Evolutionary conservation across 2,113 vertebrate genomes (phyloP).

Genomic region (Notarius quadriscutis): DNA sequence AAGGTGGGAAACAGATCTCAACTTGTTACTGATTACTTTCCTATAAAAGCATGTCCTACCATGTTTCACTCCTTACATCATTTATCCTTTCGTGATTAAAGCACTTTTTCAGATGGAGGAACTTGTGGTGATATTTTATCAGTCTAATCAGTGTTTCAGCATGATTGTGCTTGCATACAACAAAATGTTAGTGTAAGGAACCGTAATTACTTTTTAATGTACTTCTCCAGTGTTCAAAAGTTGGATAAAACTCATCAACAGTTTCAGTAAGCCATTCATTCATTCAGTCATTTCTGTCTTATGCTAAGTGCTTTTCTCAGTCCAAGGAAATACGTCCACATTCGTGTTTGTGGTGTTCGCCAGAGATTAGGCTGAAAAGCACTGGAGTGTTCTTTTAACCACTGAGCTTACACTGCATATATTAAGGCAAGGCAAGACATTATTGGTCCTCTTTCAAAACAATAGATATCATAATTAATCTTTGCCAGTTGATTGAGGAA

Average conservation of each 20-base stretch:
- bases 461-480: neutral
- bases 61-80: neutral
- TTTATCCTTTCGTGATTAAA: neutral
- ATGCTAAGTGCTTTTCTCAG: neutral
- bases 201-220: neutral
- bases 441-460: neutral
- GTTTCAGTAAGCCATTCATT: neutral
- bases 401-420: neutral
- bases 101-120: neutral
- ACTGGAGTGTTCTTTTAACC: neutral
- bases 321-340: neutral
- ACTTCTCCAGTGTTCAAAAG: conserved; percentile 2
- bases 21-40: neutral
- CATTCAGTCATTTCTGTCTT: neutral
- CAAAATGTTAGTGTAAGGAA: neutral
- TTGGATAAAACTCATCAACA: conserved; percentile 1
- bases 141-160: neutral
- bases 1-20: neutral
- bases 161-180: neutral
- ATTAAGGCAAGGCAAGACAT: neutral
- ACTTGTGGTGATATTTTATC: neutral
- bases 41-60: neutral
- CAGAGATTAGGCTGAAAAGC: neutral
- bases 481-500: neutral
- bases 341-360: neutral